These are phyloP conservation scores for Nomada goodeniana DNA, from an alignment of 2,888 invertebrate species.

Conservation along the genomic window DNA sequence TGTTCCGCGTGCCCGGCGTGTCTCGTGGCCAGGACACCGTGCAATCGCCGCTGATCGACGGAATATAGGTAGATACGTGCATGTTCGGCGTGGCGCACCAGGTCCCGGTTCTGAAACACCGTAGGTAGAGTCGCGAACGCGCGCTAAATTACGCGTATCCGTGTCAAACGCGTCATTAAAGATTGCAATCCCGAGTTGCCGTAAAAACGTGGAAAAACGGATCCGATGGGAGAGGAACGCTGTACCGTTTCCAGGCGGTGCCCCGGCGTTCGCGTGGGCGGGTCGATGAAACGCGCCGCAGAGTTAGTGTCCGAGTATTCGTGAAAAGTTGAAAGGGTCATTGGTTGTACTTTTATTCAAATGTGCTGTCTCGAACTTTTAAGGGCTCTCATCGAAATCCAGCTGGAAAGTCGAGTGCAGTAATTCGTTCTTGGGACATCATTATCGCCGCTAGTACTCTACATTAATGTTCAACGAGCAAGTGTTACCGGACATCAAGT, in stretches of 20 bases:
- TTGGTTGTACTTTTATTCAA: too few relatives aligned
- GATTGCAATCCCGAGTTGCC: constrained; percentile 50
- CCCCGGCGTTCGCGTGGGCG: background rate
- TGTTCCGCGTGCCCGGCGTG: constrained; percentile 81
- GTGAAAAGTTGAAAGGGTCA: too few relatives aligned
- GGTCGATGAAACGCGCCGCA: too few relatives aligned
- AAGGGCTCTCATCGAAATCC: too few relatives aligned
- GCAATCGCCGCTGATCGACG: constrained; percentile 79
- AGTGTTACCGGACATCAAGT: too few relatives aligned
- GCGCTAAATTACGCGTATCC: constrained; percentile 71
- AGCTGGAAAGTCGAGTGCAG: too few relatives aligned
- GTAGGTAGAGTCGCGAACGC: constrained; percentile 10
- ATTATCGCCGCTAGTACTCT: too few relatives aligned
- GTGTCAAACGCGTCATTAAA: constrained; percentile 72
- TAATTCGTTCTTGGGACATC: too few relatives aligned
- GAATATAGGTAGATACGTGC: constrained; percentile 62
- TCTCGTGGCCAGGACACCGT: constrained; percentile 78
- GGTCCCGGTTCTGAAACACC: constrained; percentile 45
- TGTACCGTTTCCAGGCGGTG: constrained; percentile 18
- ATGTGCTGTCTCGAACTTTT: too few relatives aligned
- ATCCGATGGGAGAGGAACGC: constrained; percentile 29
- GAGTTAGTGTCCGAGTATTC: too few relatives aligned
- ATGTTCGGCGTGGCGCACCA: constrained; percentile 24
- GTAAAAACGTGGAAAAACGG: constrained; percentile 59
- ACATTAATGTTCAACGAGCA: too few relatives aligned